Percentiles rank a stretch among this genome's conserved stretches.
Evolutionary conservation across 2,113 vertebrate species (phyloP).

Genomic region (Dolichotis patagonum): DNA sequence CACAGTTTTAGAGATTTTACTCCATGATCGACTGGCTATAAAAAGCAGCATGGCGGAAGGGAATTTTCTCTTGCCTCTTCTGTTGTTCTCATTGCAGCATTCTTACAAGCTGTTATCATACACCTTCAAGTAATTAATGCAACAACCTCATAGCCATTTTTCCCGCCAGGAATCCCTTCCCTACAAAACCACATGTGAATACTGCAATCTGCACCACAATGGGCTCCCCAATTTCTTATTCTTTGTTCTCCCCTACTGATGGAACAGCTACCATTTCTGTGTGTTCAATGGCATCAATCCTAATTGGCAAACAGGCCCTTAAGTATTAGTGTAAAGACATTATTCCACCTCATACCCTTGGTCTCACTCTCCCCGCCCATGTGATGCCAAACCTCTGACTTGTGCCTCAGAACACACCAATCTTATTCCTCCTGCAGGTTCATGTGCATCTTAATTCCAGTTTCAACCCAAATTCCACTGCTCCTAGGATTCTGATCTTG

Average conservation of each 20-base stretch:
- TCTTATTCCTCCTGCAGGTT: background rate
- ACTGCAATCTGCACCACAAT: background rate
- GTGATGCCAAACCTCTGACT: background rate
- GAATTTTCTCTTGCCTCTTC: background rate
- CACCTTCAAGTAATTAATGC: background rate
- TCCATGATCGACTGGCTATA: background rate
- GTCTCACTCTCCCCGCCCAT: background rate
- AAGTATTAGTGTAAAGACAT: rapidly evolving
- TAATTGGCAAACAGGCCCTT: background rate
- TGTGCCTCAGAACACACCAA: background rate
- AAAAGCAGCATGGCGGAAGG: background rate
- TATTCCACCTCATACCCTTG: background rate
- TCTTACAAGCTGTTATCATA: background rate
- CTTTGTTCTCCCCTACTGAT: background rate
- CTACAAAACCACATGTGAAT: background rate
- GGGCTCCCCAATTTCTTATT: background rate
- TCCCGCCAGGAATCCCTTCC: background rate
- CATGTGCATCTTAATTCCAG: background rate
- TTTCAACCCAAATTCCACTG: background rate
- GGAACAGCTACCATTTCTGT: background rate
- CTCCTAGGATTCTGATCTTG: background rate
- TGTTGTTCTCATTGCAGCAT: background rate
- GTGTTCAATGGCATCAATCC: background rate
- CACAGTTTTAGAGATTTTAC: background rate
- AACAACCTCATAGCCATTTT: background rate